Evolutionary conservation across 2,113 vertebrate species (phyloP).

Genomic region (Thunnus maccoyii): DNA sequence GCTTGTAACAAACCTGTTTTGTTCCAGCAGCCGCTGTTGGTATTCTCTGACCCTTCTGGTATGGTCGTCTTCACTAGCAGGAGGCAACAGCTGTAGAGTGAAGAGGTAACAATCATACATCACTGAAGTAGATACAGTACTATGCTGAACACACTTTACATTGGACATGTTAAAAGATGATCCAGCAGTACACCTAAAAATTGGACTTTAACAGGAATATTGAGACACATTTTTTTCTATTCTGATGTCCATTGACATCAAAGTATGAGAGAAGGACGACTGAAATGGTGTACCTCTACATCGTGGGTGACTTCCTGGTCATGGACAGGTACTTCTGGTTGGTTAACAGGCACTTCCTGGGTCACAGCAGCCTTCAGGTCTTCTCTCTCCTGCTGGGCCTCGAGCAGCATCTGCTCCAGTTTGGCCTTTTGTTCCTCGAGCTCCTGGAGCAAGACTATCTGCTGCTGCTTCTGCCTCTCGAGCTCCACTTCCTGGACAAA

Average conservation of each 20-base stretch:
- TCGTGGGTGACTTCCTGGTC: conserved; percentile 22
- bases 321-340: conserved; percentile 18
- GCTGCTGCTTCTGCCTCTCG: conserved; percentile 89
- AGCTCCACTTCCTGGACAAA: conserved; percentile 86
- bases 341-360: conserved; percentile 5
- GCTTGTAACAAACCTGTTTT: conserved; percentile 85
- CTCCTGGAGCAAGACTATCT: conserved; percentile 88
- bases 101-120: not conserved
- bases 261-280: not conserved
- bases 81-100: conserved; percentile 35
- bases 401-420: conserved; percentile 86
- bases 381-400: conserved; percentile 81
- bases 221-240: not conserved
- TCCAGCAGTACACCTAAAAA: not conserved
- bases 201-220: too few relatives aligned
- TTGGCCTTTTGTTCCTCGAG: conserved; percentile 88
- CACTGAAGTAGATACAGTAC: not conserved
- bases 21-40: conserved; percentile 89
- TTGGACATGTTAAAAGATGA: not conserved
- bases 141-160: not conserved
- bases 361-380: conserved; percentile 63
- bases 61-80: conserved; percentile 74
- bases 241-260: not conserved
- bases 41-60: conserved; percentile 83
- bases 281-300: conserved; percentile 13